These are phyloP conservation scores for Prunella strophiata DNA, from an alignment of 2,797 vertebrate genomes.

Conservation along the genomic window DNA sequence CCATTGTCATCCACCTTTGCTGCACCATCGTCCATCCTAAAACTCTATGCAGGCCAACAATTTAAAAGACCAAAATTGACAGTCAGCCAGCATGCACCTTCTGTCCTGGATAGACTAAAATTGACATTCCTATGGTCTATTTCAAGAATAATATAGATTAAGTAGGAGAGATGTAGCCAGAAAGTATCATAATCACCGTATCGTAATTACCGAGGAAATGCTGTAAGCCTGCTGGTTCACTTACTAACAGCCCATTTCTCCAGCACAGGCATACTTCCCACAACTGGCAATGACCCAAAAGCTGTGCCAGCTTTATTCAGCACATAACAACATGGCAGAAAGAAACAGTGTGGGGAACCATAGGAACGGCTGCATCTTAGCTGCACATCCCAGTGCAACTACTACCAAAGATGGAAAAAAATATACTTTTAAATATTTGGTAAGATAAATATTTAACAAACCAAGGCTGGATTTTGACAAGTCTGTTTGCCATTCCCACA, in stretches of 20 bases:
- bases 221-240: neutral
- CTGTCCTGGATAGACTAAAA: neutral
- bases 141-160: neutral
- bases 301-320: neutral
- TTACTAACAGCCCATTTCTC: neutral
- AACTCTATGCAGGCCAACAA: neutral
- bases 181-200: neutral
- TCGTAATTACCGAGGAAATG: neutral
- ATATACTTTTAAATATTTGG: neutral
- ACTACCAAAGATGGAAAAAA: neutral
- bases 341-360: neutral
- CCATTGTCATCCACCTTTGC: neutral
- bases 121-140: neutral
- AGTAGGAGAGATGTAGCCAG: neutral
- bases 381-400: neutral
- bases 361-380: neutral
- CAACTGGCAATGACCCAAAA: neutral
- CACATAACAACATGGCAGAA: neutral
- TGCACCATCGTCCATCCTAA: fast-evolving
- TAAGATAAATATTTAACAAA: neutral
- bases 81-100: neutral
- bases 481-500: neutral
- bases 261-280: neutral
- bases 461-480: neutral
- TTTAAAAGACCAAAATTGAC: neutral